phyloP scores from a whole-genome alignment of 2,797 vertebrate genomes.

The Diplodus sargus region DNA sequence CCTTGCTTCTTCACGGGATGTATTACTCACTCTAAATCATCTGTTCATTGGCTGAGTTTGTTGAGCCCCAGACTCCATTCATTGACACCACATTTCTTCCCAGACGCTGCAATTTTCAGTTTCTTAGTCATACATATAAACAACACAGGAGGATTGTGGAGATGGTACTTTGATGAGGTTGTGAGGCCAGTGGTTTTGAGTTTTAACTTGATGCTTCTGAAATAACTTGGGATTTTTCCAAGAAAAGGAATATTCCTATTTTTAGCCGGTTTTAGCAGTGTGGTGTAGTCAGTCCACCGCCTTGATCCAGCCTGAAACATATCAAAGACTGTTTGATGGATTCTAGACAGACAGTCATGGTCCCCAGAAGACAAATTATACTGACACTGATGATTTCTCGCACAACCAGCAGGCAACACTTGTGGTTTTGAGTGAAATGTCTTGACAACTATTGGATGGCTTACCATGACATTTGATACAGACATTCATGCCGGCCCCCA shows the following conservation, averaged over 20 bases:
- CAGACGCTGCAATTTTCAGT: conserved; percentile 3
- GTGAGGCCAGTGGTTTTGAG: conserved; percentile 11
- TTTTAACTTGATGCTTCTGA: background rate
- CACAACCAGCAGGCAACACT: background rate
- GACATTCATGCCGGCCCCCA: background rate
- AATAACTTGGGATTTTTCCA: no score
- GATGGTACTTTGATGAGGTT: conserved; percentile 2
- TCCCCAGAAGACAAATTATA: background rate
- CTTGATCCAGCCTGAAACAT: background rate
- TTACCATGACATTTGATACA: background rate
- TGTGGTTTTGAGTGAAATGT: background rate
- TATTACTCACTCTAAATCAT: conserved; percentile 30
- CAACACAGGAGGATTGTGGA: background rate
- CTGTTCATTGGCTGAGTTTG: background rate
- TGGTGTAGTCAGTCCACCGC: conserved; percentile 1
- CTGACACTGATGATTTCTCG: background rate
- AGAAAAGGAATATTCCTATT: no score
- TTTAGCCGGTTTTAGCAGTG: background rate
- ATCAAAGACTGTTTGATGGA: background rate
- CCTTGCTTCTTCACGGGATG: conserved; percentile 16
- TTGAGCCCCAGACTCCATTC: conserved; percentile 13
- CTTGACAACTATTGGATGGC: background rate
- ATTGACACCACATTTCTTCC: conserved; percentile 12
- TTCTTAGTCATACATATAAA: conserved; percentile 26
- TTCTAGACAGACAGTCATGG: background rate